Base-by-base conservation (phyloP, 1,140 invertebrate species). In the Drosophila sp. region DNA sequence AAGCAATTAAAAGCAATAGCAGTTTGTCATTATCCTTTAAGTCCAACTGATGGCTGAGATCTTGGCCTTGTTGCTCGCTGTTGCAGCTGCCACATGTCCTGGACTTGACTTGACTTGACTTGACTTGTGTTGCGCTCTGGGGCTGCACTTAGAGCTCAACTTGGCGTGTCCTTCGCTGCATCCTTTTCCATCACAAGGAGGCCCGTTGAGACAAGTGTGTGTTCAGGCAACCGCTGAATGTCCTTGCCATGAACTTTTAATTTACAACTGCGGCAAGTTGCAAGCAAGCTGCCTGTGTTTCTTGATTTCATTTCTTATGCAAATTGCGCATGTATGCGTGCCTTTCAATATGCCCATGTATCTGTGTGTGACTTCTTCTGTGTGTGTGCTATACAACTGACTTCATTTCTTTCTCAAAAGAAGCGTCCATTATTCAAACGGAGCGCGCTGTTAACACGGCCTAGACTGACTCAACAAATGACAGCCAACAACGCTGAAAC, bases 301-400 rank as follows among this genome's bases (percentile, higher is more conserved):
- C 50, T 70, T 79, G 71, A 79, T 87, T 89, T 82, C 66, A 89
- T 89, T 80, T 89, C 89, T 89, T 83, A 89, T 89, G 79, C 61
- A 84, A 65, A 76, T 76, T 6, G 53, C 36, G 61, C 11, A 59
- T 67, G 56, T 65, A 41, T 40, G 32, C n/a, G 16, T 56, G 64
- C 11, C 11, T 9, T 41, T 50, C 59, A 34, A 45, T 7, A 34
- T 34, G 32, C 8, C 0, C 2, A 1, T 41, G 46, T 63, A 2
- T 18, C n/a, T 40, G 7, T 58, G 8, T 57, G 32, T n/a, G n/a
- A n/a, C n/a, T n/a, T n/a, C 56, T 3, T 27, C n/a, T 50, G 5
- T 41, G 18, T 48, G 27, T 16, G 25, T 38, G 62, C 11, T 34
- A 76, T 58, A 29, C 29, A 38, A 61, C 36, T 41, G 40, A 45